These are phyloP conservation scores for Dromius quadrimaculatus DNA, from an alignment of 2,888 invertebrate genomes.

Conservation along the genomic window DNA sequence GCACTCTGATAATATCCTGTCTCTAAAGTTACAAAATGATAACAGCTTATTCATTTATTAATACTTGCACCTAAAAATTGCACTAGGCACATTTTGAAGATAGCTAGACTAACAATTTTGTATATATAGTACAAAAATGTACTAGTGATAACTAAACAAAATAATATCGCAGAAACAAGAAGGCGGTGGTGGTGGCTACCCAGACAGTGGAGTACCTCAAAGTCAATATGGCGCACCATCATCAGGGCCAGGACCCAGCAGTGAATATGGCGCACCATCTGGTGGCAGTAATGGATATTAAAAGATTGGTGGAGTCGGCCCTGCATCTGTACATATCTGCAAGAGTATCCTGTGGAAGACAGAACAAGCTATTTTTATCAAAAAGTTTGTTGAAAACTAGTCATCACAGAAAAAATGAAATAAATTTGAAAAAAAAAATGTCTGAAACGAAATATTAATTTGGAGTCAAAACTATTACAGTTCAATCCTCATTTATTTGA, in stretches of 20 bases:
- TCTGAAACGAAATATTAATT: no score
- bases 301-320: neutral
- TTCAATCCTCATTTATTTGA: no score
- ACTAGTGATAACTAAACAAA: no score
- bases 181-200: conserved; percentile 62
- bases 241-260: conserved; percentile 66
- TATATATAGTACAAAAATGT: no score
- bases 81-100: no score
- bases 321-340: neutral
- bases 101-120: no score
- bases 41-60: no score
- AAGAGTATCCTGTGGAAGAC: neutral
- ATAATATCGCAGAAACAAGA: conserved; percentile 62
- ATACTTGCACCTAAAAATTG: no score
- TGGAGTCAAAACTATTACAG: no score
- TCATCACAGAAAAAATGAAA: neutral
- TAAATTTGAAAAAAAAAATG: neutral
- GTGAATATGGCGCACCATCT: conserved; percentile 74
- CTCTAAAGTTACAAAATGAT: no score
- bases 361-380: neutral
- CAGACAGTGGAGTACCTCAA: conserved; percentile 64
- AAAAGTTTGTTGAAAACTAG: neutral
- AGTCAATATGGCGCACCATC: conserved; percentile 69
- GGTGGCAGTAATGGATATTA: conserved; percentile 34
- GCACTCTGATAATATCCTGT: no score